Conservation (phyloP, 2,888 invertebrate genomes). For the Ophion slaviceki region DNA sequence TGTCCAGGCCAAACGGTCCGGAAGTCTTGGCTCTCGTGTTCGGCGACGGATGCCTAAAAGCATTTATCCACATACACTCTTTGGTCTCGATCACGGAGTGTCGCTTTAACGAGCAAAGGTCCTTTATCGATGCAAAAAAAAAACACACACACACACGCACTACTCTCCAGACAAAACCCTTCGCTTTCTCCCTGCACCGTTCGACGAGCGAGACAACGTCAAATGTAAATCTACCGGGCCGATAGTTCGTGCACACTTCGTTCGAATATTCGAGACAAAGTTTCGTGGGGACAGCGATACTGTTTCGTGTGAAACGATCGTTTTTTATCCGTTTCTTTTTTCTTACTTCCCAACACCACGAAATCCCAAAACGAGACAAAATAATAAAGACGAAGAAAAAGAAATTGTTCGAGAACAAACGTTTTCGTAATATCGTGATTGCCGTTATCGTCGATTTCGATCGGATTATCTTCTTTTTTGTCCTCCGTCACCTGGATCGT, state of each 20-base stretch:
- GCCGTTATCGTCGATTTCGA: constrained; percentile 65
- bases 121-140: background rate
- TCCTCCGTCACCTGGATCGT: constrained; percentile 21
- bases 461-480: constrained; percentile 25
- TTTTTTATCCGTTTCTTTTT: constrained; percentile 5
- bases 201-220: background rate
- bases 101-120: background rate
- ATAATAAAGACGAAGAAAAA: constrained; percentile 27
- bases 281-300: background rate
- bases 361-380: constrained; percentile 36
- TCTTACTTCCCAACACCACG: constrained; percentile 66
- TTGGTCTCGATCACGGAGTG: background rate
- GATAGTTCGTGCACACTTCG: constrained; percentile 30
- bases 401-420: constrained; percentile 70
- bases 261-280: background rate
- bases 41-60: constrained; percentile 73
- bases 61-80: background rate
- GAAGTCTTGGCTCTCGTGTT: constrained; percentile 81
- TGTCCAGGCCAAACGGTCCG: constrained; percentile 92
- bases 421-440: constrained; percentile 70
- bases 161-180: background rate
- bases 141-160: background rate
- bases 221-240: constrained; percentile 14
- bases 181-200: background rate
- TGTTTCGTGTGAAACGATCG: background rate